Evolutionary conservation across 2,888 invertebrate genomes (phyloP), one percentile per base, ranked within the genome.

Genomic region (Stenoptilia bipunctidactyla): DNA sequence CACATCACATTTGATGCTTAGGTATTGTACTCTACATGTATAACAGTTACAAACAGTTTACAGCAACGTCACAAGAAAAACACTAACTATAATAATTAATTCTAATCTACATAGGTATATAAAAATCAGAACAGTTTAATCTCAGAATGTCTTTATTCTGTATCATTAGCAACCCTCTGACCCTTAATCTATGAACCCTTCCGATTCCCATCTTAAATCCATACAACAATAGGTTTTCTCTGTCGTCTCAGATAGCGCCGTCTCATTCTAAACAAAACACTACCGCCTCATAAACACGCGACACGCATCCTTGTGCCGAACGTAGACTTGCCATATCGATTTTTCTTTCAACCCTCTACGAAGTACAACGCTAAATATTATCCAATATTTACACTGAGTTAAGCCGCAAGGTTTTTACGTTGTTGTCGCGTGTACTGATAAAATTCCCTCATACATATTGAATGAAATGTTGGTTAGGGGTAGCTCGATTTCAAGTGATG

Each of bases 221-320:
- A 4, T 8, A 25, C 20, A 34, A 45, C 45, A 50, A 41, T 39
- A 38, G 46, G 42, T 40, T 34, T 38, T 42, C 42, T 10, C 39
- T 34, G 37, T 35, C 15, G 39, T 39, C 49, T 43, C 48, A 46
- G 45, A 14, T 55, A 50, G 45, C 40, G 40, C 51, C 36, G 36
- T 57, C 57, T 52, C 56, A 39, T 46, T 58, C 57, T 53, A 56
- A 58, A 58, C 57, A 57, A 53, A 49, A 46, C 25, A 30, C 27
- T 40, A 44, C 43, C 41, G 41, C 47, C 52, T 27, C 30, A 39
- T 39, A 34, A 15, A 34, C 15, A 15, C 10, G 12, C 15, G 15
- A n/a, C 15, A 27, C 38, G 12, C 15, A 25, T 15, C 15, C 14
- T 12, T 37, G 13, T 9, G 10, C 15, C 10, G n/a, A 10, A 15